These are phyloP conservation scores for Lochmaea crataegi DNA, from an alignment of 2,888 invertebrate genomes.

Conservation along the genomic window DNA sequence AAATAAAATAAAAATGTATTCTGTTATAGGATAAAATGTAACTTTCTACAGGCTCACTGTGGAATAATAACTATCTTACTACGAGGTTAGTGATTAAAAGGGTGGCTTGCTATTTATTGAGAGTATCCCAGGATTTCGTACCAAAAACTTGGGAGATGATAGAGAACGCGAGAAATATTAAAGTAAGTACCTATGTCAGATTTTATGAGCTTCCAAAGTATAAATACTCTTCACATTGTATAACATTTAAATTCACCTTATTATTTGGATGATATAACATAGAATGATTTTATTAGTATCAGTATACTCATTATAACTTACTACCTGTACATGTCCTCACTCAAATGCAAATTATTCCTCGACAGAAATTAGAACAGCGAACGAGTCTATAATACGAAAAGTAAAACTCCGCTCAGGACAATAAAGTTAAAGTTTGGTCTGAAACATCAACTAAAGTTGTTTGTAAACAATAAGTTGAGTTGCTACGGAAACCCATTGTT, in stretches of 20 bases:
- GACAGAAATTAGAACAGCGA: neutral
- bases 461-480: neutral
- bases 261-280: neutral
- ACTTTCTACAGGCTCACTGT: neutral
- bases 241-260: neutral
- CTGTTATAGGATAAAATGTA: neutral
- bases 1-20: neutral
- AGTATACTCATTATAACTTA: neutral
- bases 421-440: neutral
- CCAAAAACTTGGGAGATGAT: too few species aligned
- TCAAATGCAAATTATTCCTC: constrained; percentile 4
- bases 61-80: neutral
- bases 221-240: neutral
- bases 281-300: neutral
- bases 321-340: neutral
- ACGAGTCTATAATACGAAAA: neutral
- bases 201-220: too few species aligned
- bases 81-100: neutral
- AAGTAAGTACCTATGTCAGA: too few species aligned
- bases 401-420: neutral
- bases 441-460: neutral
- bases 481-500: constrained; percentile 1
- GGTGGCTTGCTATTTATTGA: too few species aligned
- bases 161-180: too few species aligned
- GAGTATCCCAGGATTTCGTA: too few species aligned